These are phyloP conservation scores for human (Homo sapiens) DNA, from an alignment of 2,113 vertebrate genomes.

Conservation along the genomic window DNA sequence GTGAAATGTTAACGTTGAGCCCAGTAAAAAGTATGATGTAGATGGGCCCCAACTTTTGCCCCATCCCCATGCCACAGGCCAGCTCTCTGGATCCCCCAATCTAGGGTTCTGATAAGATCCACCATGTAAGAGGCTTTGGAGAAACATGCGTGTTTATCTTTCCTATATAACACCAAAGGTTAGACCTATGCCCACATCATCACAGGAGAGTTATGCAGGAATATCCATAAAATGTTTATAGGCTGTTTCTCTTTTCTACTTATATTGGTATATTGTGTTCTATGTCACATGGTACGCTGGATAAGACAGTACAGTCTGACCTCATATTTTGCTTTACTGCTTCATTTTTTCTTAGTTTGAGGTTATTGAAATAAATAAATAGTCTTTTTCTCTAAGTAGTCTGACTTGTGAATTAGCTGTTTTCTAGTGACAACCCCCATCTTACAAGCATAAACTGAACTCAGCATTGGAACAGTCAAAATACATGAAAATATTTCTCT, in stretches of 20 bases:
- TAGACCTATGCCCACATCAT: background rate
- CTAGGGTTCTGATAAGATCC: background rate
- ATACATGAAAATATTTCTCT: background rate
- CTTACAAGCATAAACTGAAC: background rate
- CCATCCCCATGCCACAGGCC: no score
- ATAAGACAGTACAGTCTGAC: background rate
- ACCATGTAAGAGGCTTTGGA: background rate
- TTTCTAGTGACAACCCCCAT: background rate
- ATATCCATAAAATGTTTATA: background rate
- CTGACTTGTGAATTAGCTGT: background rate
- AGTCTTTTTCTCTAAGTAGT: background rate
- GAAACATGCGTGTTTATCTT: background rate
- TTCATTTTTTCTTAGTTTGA: background rate
- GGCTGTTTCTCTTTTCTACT: background rate
- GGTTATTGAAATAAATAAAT: background rate
- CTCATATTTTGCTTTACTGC: background rate
- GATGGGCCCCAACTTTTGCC: background rate
- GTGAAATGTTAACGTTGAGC: background rate
- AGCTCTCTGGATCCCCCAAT: background rate
- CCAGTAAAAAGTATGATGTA: background rate
- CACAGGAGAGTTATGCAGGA: no score
- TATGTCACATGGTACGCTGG: background rate
- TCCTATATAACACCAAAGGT: background rate
- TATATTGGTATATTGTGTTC: background rate
- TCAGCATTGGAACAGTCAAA: background rate